phyloP scores from a whole-genome alignment of 2,888 invertebrate genomes.

The Lomographa bimaculata region DNA sequence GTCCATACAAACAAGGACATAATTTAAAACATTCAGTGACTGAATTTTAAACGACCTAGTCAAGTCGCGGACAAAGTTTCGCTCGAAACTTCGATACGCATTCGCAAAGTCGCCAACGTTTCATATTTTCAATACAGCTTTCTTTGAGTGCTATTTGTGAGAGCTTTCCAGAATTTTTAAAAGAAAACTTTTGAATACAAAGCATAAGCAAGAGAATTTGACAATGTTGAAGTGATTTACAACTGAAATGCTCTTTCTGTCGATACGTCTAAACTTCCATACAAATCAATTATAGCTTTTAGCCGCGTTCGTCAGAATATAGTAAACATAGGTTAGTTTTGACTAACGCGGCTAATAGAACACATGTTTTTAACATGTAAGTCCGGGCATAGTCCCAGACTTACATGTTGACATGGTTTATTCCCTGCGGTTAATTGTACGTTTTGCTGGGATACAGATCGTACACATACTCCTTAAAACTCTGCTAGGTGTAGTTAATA shows the following conservation, averaged over 20 bases:
- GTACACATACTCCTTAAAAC: too few relatives aligned
- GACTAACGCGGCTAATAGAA: too few relatives aligned
- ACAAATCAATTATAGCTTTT: background rate
- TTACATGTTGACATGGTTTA: too few relatives aligned
- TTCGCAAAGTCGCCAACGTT: conserved; percentile 47
- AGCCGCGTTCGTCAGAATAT: background rate
- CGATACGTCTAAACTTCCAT: too few relatives aligned
- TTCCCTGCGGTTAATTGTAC: too few relatives aligned
- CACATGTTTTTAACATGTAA: too few relatives aligned
- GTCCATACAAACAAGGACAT: conserved; percentile 11
- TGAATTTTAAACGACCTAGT: conserved; percentile 38
- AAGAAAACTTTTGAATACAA: conserved; percentile 51
- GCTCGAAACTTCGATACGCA: conserved; percentile 43
- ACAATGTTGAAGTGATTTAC: conserved; percentile 50
- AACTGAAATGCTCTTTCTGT: conserved; percentile 6
- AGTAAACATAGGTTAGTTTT: too few relatives aligned
- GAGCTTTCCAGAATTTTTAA: conserved; percentile 57
- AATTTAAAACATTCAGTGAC: conserved; percentile 25
- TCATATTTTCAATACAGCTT: conserved; percentile 61
- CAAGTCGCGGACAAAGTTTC: conserved; percentile 42
- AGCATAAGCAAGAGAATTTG: conserved; percentile 46
- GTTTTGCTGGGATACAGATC: too few relatives aligned
- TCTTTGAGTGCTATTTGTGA: conserved; percentile 55
- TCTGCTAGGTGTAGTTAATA: too few relatives aligned
- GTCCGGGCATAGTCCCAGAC: too few relatives aligned